Percentiles rank a stretch among this genome's conserved stretches.
Conservation (phyloP, 64 coral and sea anemone species). For the Acropora tenuis region DNA sequence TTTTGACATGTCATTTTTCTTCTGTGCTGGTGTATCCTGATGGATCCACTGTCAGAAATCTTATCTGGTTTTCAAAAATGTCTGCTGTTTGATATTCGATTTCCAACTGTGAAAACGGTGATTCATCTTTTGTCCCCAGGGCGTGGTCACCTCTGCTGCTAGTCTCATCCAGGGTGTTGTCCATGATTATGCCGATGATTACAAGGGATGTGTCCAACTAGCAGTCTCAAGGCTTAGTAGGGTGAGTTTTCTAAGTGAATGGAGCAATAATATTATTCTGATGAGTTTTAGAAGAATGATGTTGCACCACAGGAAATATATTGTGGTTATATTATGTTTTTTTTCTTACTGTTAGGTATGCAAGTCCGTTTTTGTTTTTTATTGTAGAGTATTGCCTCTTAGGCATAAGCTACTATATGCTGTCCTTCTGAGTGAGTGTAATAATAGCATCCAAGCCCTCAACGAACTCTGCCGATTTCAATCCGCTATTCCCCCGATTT, state of each 20-base stretch:
- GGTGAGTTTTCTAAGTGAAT: conserved; percentile 34
- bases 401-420: too few relatives aligned
- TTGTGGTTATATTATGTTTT: too few relatives aligned
- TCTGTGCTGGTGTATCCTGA: neutral
- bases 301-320: too few relatives aligned
- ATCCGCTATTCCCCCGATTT: too few relatives aligned
- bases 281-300: too few relatives aligned
- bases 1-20: too few relatives aligned
- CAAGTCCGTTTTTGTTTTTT: too few relatives aligned
- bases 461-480: too few relatives aligned
- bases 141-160: conserved; percentile 93
- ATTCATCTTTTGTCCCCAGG: conserved; percentile 34
- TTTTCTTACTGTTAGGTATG: too few relatives aligned
- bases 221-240: conserved; percentile 93
- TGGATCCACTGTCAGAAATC: neutral
- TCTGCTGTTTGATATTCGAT: neutral
- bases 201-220: conserved; percentile 92
- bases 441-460: too few relatives aligned
- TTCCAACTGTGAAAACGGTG: neutral
- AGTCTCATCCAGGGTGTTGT: conserved; percentile 96
- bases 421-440: too few relatives aligned
- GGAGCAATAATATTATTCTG: neutral
- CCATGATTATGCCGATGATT: conserved; percentile 79
- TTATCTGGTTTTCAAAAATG: neutral
- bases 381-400: too few relatives aligned